Base-by-base conservation (phyloP, 1,140 invertebrate genomes). In the Drosophila carrolli region DNA sequence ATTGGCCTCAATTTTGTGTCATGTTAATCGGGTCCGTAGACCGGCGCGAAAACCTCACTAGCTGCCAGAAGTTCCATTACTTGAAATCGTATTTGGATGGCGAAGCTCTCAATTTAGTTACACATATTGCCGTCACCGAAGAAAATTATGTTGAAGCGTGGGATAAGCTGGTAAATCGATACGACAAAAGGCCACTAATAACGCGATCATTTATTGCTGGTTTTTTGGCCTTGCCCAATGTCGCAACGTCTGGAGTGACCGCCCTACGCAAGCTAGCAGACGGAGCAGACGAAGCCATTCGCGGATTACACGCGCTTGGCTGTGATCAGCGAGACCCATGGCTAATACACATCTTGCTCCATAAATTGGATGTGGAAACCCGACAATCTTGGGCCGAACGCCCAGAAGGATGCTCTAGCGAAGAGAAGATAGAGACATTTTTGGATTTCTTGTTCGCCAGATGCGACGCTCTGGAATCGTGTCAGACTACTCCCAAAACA, bases 271-370 rank as follows among this genome's bases (percentile, higher is more conserved):
- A 61, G 23, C 19, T 60, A 14, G 32, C 46, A 7, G 58, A 60
- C 48, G 32, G 46, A 10, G 58, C 58, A 10, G 32, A 60, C 46
- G 58, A 60, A 23, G 35, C 48, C 5, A 50, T 50, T 27, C 32
- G 44, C 8, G 32, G 32, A 11, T 29, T 60, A 4, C 32, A 23
- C 14, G 9, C 48, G 5, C 13, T 54, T 9, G 29, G 53, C 4
- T 51, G 23, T 14, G 44, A 58, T 16, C 6, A 46, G n/a, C 5
- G 56, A 14, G 56, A 44, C n/a, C 41, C 56, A 11, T 58, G 41
- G 41, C 32, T 43, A 14, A 58, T 46, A 8, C 38, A 13, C 35
- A 56, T 41, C 41, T 16, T 56, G 4, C n/a, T 56, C 13, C n/a
- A 13, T 2, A 43, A 58, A 58, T 9, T 44, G n/a, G 19, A 46